A percentile compares a stretch with the other conserved stretches of the same genome.
Evolutionary conservation across 2,888 invertebrate species (phyloP).

Genomic region (Hyppa rectilinea): DNA sequence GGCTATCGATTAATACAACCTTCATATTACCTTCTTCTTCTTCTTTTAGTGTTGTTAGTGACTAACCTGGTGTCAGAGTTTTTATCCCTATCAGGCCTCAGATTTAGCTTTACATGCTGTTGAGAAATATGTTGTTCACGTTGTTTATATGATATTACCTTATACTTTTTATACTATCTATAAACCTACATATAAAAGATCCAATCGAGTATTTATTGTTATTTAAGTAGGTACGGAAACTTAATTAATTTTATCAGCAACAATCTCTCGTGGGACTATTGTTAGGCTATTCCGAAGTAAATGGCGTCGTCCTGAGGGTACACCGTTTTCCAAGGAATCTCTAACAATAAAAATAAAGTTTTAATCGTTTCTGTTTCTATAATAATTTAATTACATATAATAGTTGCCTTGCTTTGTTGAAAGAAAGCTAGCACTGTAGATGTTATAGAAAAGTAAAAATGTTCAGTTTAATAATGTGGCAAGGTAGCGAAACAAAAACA

Average conservation of each 20-base stretch:
- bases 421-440: not conserved
- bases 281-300: slow-evolving; percentile 7
- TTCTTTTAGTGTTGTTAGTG: no score
- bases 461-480: not conserved
- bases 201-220: slow-evolving; percentile 8
- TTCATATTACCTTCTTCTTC: no score
- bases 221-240: not conserved
- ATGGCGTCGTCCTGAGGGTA: slow-evolving; percentile 10
- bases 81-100: no score
- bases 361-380: slow-evolving; percentile 13
- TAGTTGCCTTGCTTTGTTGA: not conserved
- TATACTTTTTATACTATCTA: not conserved
- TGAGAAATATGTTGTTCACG: no score
- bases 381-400: not conserved
- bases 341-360: slow-evolving; percentile 6
- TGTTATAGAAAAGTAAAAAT: not conserved
- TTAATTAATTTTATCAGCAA: slow-evolving; percentile 24
- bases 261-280: slow-evolving; percentile 20
- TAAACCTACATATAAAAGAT: slow-evolving; percentile 2
- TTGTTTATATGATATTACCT: no score
- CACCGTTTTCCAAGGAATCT: not conserved
- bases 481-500: not conserved
- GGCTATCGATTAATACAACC: not conserved
- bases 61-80: no score
- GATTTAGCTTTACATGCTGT: no score